Evolutionary conservation across 2,888 invertebrate species (phyloP).

Genomic region (Hypselothyrea guttata): DNA sequence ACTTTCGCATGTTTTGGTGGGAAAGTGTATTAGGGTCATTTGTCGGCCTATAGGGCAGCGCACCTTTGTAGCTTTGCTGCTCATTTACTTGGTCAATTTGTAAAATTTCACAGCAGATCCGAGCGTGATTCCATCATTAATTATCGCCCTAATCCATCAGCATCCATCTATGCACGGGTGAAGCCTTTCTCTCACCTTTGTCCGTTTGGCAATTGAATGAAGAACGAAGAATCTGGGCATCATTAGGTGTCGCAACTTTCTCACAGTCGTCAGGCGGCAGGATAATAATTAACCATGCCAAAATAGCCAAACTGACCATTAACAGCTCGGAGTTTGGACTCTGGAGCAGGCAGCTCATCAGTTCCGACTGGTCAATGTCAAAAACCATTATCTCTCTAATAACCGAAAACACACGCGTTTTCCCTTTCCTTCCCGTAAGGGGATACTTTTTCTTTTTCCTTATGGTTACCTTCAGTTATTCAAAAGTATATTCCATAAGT

Average conservation of each 20-base stretch:
- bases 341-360: constrained; percentile 14
- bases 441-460: constrained; percentile 74
- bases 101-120: constrained; percentile 50
- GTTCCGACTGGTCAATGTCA: constrained; percentile 68
- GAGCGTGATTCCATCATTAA: constrained; percentile 66
- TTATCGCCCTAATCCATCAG: constrained; percentile 78
- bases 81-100: constrained; percentile 59
- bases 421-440: constrained; percentile 65
- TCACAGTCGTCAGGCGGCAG: constrained; percentile 65
- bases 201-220: constrained; percentile 26
- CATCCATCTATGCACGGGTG: constrained; percentile 51
- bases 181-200: constrained; percentile 55
- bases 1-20: constrained; percentile 4
- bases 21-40: constrained; percentile 25
- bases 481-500: constrained; percentile 54
- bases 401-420: constrained; percentile 80
- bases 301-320: constrained; percentile 80
- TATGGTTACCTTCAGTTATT: constrained; percentile 55
- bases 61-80: constrained; percentile 35
- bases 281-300: constrained; percentile 80
- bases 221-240: constrained; percentile 39
- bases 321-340: constrained; percentile 43
- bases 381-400: constrained; percentile 80
- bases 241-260: constrained; percentile 67
- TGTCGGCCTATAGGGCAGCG: constrained; percentile 16